Evolutionary conservation across 2,797 vertebrate genomes (phyloP), one percentile per base, ranked within the genome.

Genomic region (Chromis chromis): DNA sequence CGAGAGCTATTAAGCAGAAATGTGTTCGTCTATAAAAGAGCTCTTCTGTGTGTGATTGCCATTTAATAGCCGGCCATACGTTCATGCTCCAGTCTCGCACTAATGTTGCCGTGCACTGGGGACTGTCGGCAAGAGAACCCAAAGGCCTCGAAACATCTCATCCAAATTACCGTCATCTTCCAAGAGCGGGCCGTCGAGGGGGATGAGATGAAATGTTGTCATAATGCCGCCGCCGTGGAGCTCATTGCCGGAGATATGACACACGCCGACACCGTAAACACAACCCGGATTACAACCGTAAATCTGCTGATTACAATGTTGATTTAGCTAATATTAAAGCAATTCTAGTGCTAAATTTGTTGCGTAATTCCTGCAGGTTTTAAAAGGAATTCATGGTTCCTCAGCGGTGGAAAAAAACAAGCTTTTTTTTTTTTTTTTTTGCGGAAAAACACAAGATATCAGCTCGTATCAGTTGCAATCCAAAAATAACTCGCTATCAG

Each of bases 31-130:
- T 84, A 84, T 88, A 84, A 92, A 89, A 80, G 70, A 81, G 81
- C 78, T 80, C 84, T 81, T 87, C 84, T 76, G 74, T 81, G 79
- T 79, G 83, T 76, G 87, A 91, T 91, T 91, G 87, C 82, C 77
- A 61, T 89, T 92, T 93, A 93, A 92, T 89, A 88, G 87, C 61
- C 62, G 65, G 64, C 82, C 81, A 76, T 90, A 88, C 86, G 82
- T 88, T 90, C 76, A 83, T 63, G 82, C 86, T 84, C 79, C 82
- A 77, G 81, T 49, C 82, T 74, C 24, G 58, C 81, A 77, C 61
- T 86, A 88, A 90, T 87, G 88, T 70, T 44, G 78, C 75, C 4
- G 70, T 11, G 65, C 85, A 74, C 66, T 12, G 3, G 82, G 75
- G 81, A 82, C 74, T 12, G 52, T 21, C 66, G 4, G 72, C 11